These are phyloP conservation scores for Pheucticus melanocephalus DNA, from an alignment of 2,113 vertebrate genomes.

Conservation along the genomic window DNA sequence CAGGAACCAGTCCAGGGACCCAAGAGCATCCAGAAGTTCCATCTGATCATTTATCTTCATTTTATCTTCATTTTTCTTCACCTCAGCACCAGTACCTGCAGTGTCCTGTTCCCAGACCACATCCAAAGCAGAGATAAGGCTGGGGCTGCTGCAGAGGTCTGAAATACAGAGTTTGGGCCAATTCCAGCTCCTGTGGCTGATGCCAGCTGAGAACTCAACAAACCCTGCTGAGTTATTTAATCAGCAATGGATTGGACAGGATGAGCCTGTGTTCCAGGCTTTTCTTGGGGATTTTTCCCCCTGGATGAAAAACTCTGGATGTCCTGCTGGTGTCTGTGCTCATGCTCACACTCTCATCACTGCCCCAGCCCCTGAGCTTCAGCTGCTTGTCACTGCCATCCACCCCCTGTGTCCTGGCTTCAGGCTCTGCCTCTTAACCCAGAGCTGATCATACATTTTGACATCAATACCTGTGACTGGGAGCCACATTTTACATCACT, in stretches of 20 bases:
- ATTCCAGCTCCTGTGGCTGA: neutral
- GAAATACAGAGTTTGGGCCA: neutral
- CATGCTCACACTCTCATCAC: neutral
- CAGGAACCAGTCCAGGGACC: neutral
- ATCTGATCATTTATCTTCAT: neutral
- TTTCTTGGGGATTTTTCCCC: neutral
- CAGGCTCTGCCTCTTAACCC: neutral
- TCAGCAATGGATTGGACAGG: neutral
- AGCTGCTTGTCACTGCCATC: neutral
- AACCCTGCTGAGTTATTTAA: neutral
- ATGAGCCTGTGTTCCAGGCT: accelerated
- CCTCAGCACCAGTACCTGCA: neutral
- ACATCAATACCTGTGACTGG: neutral
- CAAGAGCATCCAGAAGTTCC: neutral
- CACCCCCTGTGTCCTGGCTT: neutral
- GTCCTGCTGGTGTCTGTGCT: accelerated
- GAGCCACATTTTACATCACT: neutral
- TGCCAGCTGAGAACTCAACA: neutral
- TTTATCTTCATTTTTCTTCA: neutral
- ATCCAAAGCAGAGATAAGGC: neutral
- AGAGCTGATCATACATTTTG: neutral
- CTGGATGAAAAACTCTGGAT: neutral
- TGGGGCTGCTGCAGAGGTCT: neutral
- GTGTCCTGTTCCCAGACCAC: neutral
- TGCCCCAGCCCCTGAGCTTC: neutral